A percentile compares a stretch with the other conserved stretches of the same genome.
Evolutionary conservation across 2,797 vertebrate genomes (phyloP).

Genomic region (Phalanger gymnotis): DNA sequence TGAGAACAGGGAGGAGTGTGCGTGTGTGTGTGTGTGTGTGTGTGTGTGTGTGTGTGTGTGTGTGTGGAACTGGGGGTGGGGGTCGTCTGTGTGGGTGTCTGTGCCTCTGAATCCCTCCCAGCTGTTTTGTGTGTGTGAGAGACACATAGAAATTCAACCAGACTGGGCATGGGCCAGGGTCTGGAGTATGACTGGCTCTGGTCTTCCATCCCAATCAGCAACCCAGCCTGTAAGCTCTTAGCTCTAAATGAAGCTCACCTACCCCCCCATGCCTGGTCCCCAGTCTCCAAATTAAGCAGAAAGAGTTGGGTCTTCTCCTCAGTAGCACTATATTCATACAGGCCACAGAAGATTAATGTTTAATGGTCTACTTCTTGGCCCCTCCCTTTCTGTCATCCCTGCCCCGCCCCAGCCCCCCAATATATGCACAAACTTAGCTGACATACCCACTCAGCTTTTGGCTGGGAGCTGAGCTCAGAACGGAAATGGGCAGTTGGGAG

Average conservation of each 20-base stretch:
- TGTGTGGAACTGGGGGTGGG: neutral
- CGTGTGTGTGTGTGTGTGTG: neutral
- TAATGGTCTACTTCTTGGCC: slow-evolving; percentile 24
- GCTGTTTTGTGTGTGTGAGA: slow-evolving; percentile 3
- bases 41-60: neutral
- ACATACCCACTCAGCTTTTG: slow-evolving; percentile 56
- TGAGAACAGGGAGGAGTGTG: neutral
- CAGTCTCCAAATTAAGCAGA: neutral
- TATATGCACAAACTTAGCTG: neutral
- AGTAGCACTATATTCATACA: neutral
- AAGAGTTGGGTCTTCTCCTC: neutral
- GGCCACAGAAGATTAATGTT: neutral
- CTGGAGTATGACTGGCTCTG: neutral
- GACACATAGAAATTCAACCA: slow-evolving; percentile 11
- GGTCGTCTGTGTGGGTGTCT: slow-evolving; percentile 1
- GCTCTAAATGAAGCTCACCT: neutral
- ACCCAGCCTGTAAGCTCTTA: neutral
- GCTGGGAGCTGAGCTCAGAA: slow-evolving; percentile 65
- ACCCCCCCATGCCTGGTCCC: slow-evolving; percentile 13
- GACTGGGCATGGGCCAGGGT: slow-evolving; percentile 11
- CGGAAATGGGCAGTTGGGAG: slow-evolving; percentile 74
- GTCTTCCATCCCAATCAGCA: neutral
- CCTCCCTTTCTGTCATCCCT: slow-evolving; percentile 42
- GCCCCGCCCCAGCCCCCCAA: slow-evolving; percentile 13
- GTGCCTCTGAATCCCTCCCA: neutral